Evolutionary conservation across 2,888 invertebrate species (phyloP).

Genomic region (Noctua pronuba): DNA sequence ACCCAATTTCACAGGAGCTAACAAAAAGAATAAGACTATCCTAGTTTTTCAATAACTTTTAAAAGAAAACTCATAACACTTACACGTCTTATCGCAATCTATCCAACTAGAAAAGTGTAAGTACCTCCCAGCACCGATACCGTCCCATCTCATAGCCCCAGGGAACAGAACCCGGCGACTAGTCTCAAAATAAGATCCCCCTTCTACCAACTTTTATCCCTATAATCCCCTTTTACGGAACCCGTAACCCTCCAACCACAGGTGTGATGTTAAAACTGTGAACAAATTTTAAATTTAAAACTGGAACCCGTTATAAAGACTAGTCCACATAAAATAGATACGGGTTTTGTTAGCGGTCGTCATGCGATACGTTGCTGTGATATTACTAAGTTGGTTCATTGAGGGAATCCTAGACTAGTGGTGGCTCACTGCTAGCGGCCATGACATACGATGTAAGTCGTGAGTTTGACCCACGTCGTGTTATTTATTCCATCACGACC

Average conservation of each 20-base stretch:
- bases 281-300: constrained; percentile 46
- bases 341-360: neutral
- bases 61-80: constrained; percentile 47
- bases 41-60: constrained; percentile 40
- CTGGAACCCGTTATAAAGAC: constrained; percentile 8
- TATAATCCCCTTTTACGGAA: constrained; percentile 33
- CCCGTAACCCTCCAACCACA: constrained; percentile 42
- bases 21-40: neutral
- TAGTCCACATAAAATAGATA: neutral
- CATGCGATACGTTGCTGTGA: neutral
- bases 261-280: constrained; percentile 46
- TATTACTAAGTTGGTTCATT: neutral
- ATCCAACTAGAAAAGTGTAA: constrained; percentile 18
- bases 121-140: neutral
- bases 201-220: constrained; percentile 41
- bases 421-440: neutral
- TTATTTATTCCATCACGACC: neutral
- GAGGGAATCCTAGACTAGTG: neutral
- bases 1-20: neutral
- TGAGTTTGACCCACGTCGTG: too few relatives aligned
- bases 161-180: constrained; percentile 25
- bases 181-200: constrained; percentile 40
- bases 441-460: neutral
- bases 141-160: constrained; percentile 15
- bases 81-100: constrained; percentile 30